Percentiles rank a stretch among this genome's conserved stretches.
Conservation (phyloP, 2,113 vertebrate genomes). For the Pandion haliaetus region DNA sequence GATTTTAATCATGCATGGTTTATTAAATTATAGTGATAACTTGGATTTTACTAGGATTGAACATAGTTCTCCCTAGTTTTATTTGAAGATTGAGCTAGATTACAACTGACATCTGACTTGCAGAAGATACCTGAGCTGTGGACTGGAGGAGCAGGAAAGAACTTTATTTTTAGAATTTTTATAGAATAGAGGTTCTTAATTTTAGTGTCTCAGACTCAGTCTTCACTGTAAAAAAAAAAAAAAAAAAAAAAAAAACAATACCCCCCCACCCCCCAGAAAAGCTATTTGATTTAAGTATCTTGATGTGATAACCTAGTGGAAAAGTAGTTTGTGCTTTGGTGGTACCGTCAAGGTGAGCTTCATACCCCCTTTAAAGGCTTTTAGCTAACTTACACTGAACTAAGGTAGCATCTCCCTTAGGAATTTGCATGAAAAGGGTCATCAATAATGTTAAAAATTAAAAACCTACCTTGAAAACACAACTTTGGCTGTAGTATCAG, state of each 20-base stretch:
- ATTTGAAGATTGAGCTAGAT: neutral
- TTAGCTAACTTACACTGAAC: neutral
- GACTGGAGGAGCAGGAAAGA: neutral
- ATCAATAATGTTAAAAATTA: fast-evolving
- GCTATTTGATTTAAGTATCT: neutral
- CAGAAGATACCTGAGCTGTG: neutral
- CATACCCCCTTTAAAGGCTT: neutral
- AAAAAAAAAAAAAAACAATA: no score
- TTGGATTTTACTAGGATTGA: neutral
- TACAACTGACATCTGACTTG: fast-evolving
- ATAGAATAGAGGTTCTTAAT: neutral
- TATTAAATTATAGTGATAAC: neutral
- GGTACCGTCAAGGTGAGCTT: neutral
- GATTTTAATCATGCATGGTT: neutral
- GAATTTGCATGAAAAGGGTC: neutral
- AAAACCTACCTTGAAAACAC: neutral
- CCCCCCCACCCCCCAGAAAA: neutral
- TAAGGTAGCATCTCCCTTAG: neutral
- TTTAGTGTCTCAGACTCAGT: neutral
- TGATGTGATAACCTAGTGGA: neutral
- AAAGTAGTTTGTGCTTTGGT: neutral
- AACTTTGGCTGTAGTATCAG: neutral
- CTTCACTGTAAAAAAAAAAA: neutral
- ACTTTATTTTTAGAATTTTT: neutral
- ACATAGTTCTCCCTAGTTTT: fast-evolving